Percentiles rank a stretch among this genome's conserved stretches.
phyloP scores from a whole-genome alignment of 2,113 vertebrate genomes.

The Asarcornis scutulata region DNA sequence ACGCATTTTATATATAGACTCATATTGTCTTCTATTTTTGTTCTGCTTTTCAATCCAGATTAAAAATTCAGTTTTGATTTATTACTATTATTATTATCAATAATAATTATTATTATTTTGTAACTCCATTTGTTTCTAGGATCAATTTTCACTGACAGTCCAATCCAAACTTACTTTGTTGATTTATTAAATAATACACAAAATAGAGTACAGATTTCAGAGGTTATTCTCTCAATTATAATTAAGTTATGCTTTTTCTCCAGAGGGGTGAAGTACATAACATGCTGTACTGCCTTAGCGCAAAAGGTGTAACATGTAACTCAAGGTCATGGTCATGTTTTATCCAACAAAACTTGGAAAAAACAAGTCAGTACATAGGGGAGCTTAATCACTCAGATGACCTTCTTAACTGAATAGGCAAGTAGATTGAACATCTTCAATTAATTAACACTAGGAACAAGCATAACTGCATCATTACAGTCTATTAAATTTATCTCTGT shows the following conservation, averaged over 20 bases:
- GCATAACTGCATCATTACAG: not conserved
- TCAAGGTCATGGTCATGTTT: not conserved
- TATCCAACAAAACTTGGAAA: not conserved
- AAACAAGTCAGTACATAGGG: not conserved
- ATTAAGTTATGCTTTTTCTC: not conserved
- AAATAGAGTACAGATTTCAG: not conserved
- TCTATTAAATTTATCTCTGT: not conserved
- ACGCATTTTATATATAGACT: not conserved
- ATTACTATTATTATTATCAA: too few relatives aligned
- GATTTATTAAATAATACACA: not conserved
- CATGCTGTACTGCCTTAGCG: not conserved
- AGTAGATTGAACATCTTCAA: not conserved
- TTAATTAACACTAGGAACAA: not conserved
- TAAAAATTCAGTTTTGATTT: not conserved
- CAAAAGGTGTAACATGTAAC: not conserved
- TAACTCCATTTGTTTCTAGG: not conserved
- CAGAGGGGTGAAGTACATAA: not conserved
- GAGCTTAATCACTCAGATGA: not conserved
- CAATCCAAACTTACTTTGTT: not conserved
- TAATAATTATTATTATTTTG: not conserved
- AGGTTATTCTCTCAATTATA: not conserved
- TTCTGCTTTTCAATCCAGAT: not conserved
- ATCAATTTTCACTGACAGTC: not conserved
- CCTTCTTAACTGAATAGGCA: not conserved
- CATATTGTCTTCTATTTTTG: not conserved